Evolutionary conservation across 2,113 vertebrate species (phyloP).

Genomic region (Tetrax tetrax): DNA sequence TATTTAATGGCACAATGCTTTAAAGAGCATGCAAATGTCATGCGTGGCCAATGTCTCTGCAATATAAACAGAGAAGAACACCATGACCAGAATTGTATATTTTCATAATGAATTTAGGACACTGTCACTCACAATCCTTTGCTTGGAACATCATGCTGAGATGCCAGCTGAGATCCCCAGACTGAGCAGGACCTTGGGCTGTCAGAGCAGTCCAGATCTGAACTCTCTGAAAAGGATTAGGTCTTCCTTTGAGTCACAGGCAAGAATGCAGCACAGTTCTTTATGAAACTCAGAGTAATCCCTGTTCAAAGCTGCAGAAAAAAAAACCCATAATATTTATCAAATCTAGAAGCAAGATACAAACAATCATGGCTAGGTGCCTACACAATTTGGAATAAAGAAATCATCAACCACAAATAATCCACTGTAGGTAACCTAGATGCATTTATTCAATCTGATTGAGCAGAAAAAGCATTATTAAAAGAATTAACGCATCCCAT

Average conservation of each 20-base stretch:
- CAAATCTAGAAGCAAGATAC: background rate
- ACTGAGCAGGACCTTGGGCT: background rate
- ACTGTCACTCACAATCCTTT: background rate
- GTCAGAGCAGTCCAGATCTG: background rate
- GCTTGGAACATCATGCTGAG: background rate
- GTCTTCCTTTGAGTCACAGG: background rate
- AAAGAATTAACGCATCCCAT: conserved; percentile 24
- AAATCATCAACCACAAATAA: background rate
- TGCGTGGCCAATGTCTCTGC: background rate
- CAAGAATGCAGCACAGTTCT: background rate
- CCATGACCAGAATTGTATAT: background rate
- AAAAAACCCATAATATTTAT: background rate
- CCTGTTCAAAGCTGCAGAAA: background rate
- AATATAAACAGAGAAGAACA: background rate
- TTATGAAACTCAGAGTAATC: background rate
- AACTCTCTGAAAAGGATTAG: background rate
- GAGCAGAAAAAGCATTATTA: conserved; percentile 33
- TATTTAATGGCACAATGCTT: background rate
- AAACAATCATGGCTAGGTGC: background rate
- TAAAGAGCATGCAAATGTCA: background rate
- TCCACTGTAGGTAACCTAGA: background rate
- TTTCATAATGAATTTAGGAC: conserved; percentile 17
- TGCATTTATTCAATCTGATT: conserved; percentile 24
- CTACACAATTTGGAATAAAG: background rate
- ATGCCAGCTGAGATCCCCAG: background rate